phyloP scores from a whole-genome alignment of 2,113 vertebrate species.

The Osmerus eperlanus region DNA sequence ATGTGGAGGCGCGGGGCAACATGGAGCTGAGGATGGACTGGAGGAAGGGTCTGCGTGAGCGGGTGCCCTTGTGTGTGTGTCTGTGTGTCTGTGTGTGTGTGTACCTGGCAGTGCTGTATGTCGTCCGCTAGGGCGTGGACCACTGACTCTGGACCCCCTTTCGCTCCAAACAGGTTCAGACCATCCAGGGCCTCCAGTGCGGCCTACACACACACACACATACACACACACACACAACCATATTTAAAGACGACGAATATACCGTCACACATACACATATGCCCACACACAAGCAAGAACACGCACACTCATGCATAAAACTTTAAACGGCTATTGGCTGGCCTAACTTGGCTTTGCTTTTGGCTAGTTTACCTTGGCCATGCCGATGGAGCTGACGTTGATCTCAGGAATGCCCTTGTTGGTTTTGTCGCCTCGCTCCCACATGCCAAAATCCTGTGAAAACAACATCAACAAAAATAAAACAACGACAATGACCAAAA shows the following conservation, averaged over 20 bases:
- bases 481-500: not conserved
- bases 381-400: conserved; percentile 85
- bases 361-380: conserved; percentile 79
- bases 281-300: too few species aligned
- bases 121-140: conserved; percentile 90
- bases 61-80: not conserved
- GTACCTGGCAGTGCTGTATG: conserved; percentile 95
- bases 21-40: conserved; percentile 96
- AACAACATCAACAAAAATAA: not conserved
- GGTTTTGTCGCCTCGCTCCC: conserved; percentile 89
- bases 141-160: conserved; percentile 90
- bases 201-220: conserved; percentile 71
- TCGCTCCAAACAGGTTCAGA: conserved; percentile 91
- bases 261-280: not conserved
- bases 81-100: not conserved
- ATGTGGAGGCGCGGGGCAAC: conserved; percentile 91
- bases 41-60: not conserved
- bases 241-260: not conserved
- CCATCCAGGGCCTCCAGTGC: conserved; percentile 94
- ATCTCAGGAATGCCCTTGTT: conserved; percentile 86
- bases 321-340: too few species aligned
- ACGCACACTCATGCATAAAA: too few species aligned
- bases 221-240: not conserved
- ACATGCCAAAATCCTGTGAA: conserved; percentile 83
- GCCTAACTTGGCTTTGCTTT: too few species aligned